phyloP scores from a whole-genome alignment of 2,888 invertebrate genomes.

The Xanthorhoe spadicearia region DNA sequence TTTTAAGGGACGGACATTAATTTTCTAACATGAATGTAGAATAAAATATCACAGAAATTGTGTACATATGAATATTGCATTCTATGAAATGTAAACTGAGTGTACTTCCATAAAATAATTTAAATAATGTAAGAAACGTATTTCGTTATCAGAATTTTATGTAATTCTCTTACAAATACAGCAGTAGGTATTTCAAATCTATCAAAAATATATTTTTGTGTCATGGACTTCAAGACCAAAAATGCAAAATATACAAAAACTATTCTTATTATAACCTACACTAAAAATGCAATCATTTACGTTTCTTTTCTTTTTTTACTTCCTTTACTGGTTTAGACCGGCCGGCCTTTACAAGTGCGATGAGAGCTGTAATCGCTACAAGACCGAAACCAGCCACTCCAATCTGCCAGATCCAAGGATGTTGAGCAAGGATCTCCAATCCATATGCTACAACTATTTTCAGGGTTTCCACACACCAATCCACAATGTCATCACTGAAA shows the following conservation, averaged over 20 bases:
- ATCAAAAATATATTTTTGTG: neutral
- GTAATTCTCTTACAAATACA: neutral
- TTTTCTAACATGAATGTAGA: neutral
- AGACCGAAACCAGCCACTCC: slow-evolving; percentile 78
- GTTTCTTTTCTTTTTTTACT: slow-evolving; percentile 77
- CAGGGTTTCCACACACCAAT: slow-evolving; percentile 76
- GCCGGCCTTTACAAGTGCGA: slow-evolving; percentile 77
- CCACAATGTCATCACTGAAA: slow-evolving; percentile 80
- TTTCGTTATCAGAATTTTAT: no score
- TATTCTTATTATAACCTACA: slow-evolving; percentile 11
- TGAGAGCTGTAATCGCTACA: slow-evolving; percentile 76
- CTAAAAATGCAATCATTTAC: slow-evolving; percentile 59
- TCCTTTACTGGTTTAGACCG: slow-evolving; percentile 65
- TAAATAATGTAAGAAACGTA: neutral
- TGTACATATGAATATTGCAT: neutral
- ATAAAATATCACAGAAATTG: slow-evolving; percentile 18
- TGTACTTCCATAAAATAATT: no score
- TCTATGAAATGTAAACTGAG: no score
- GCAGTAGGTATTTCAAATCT: neutral
- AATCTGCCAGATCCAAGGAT: slow-evolving; percentile 82
- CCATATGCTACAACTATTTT: slow-evolving; percentile 67
- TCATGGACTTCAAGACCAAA: slow-evolving; percentile 13
- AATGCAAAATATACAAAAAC: slow-evolving; percentile 18
- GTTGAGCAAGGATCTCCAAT: slow-evolving; percentile 64
- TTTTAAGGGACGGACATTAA: slow-evolving; percentile 21